These are phyloP conservation scores for Gryllus longicercus DNA, from an alignment of 2,888 invertebrate genomes.

Conservation along the genomic window DNA sequence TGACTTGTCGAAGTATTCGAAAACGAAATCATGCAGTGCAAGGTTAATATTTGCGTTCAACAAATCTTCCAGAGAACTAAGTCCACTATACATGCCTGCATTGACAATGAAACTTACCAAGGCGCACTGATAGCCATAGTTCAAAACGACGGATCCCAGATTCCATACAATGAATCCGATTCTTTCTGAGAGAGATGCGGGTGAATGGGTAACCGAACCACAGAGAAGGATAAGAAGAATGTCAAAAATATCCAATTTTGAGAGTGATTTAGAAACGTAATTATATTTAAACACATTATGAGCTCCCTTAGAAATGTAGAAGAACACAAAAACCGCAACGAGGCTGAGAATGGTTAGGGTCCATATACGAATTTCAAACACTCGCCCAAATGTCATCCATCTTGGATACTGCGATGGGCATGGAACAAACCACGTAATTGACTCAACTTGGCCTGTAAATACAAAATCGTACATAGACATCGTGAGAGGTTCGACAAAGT, in stretches of 20 bases:
- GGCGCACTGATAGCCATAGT: background rate
- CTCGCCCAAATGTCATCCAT: background rate
- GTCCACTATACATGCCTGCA: background rate
- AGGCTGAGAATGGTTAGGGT: background rate
- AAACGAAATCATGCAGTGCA: background rate
- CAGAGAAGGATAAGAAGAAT: background rate
- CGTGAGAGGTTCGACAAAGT: too few relatives aligned
- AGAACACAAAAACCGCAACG: background rate
- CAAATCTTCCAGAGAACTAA: background rate
- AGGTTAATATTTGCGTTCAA: background rate
- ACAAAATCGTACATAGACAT: too few relatives aligned
- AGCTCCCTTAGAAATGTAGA: background rate
- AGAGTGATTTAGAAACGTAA: background rate
- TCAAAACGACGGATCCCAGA: background rate
- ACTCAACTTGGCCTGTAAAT: background rate
- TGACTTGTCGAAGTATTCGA: too few relatives aligned
- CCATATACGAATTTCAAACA: background rate
- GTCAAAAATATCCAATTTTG: background rate
- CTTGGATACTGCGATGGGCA: background rate
- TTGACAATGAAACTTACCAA: background rate
- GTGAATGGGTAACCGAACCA: background rate
- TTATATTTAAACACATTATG: background rate
- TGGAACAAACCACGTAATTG: background rate
- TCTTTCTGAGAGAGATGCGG: background rate
- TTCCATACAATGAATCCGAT: background rate